Percentiles rank a stretch among this genome's conserved stretches.
Conservation (phyloP, 1,140 invertebrate genomes). For the Papilio dardanus region DNA sequence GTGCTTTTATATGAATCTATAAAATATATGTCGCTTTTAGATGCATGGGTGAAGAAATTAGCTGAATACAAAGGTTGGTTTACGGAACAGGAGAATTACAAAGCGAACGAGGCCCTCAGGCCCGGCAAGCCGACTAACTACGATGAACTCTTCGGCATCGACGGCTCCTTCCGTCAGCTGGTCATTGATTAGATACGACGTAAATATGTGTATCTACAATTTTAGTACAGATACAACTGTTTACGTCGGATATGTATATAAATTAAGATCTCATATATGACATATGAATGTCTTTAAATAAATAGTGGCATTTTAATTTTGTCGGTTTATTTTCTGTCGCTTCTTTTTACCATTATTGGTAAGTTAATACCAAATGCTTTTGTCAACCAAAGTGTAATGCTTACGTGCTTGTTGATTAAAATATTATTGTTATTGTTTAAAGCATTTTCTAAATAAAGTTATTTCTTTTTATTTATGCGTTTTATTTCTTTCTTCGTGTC, state of each 20-base stretch:
- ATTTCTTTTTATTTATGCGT: conserved; percentile 27
- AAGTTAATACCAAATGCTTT: conserved; percentile 43
- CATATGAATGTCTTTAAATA: conserved; percentile 39
- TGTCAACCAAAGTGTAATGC: conserved; percentile 48
- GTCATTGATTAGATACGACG: conserved; percentile 86
- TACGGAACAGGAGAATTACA: conserved; percentile 88
- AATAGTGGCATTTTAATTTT: conserved; percentile 41
- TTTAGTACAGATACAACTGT: neutral
- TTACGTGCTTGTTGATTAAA: conserved; percentile 39
- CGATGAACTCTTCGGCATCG: conserved; percentile 91
- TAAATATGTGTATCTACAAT: neutral
- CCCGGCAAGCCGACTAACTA: conserved; percentile 85
- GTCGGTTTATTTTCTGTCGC: conserved; percentile 46
- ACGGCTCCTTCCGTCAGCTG: conserved; percentile 91
- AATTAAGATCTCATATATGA: conserved; percentile 42
- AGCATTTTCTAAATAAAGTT: conserved; percentile 45
- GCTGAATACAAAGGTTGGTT: conserved; percentile 90
- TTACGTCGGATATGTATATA: neutral
- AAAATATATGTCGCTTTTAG: conserved; percentile 68
- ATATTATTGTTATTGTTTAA: conserved; percentile 37
- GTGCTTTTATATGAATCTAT: neutral
- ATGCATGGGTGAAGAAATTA: conserved; percentile 89
- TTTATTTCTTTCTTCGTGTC: conserved; percentile 29
- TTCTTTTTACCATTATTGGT: conserved; percentile 49
- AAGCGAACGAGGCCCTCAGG: conserved; percentile 89